These are phyloP conservation scores for Lophius piscatorius DNA, from an alignment of 2,113 vertebrate species.

Conservation along the genomic window DNA sequence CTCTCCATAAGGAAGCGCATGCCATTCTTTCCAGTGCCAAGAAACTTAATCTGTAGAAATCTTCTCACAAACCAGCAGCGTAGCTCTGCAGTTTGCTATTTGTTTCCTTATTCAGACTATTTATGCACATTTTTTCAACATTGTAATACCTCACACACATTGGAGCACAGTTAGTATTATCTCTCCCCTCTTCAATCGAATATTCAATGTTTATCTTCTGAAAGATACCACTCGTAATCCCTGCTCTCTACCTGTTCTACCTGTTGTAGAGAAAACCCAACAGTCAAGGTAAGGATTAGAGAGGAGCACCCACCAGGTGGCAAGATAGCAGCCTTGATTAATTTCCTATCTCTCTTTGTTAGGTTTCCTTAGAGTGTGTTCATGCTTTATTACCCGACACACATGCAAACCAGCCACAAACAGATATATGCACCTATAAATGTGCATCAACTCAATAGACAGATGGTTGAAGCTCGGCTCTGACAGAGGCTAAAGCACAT, in stretches of 20 bases:
- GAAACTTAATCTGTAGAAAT: background rate
- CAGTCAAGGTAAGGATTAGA: conserved; percentile 62
- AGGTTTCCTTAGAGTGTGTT: conserved; percentile 11
- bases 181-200: conserved; percentile 61
- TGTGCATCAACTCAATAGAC: conserved; percentile 43
- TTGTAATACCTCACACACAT: no score
- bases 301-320: conserved; percentile 41
- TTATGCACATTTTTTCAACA: no score
- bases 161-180: conserved; percentile 39
- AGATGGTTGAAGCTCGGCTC: conserved; percentile 75
- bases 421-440: conserved; percentile 40
- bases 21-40: background rate
- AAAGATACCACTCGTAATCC: conserved; percentile 52
- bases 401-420: conserved; percentile 20
- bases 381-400: conserved; percentile 11
- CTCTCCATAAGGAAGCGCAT: background rate
- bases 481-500: conserved; percentile 71
- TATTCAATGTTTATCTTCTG: conserved; percentile 60
- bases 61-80: background rate
- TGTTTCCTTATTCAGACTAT: no score
- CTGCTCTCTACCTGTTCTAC: conserved; percentile 49
- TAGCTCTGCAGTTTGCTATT: background rate
- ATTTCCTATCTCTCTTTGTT: conserved; percentile 20
- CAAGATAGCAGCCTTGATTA: conserved; percentile 52
- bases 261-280: conserved; percentile 42